A percentile compares a stretch with the other conserved stretches of the same genome.
These are phyloP conservation scores for Bothrops alternatus DNA, from an alignment of 2,797 vertebrate species.

Conservation along the genomic window DNA sequence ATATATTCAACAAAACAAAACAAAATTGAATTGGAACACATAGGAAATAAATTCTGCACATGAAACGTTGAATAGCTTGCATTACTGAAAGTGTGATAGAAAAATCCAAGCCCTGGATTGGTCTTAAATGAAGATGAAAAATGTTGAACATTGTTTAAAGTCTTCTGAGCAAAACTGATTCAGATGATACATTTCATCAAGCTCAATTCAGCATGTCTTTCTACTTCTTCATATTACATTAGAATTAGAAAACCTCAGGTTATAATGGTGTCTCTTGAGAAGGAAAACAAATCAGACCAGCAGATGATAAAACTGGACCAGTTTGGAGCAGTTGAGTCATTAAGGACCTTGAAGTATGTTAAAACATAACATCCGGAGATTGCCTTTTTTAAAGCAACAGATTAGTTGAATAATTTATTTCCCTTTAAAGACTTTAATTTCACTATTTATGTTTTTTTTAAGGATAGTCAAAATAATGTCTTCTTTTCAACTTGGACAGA, in stretches of 20 bases:
- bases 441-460: neutral
- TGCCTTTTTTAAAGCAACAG: constrained; percentile 20
- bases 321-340: constrained; percentile 49
- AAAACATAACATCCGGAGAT: constrained; percentile 22
- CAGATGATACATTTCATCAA: constrained; percentile 67
- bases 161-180: constrained; percentile 68
- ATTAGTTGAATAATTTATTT: neutral
- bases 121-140: constrained; percentile 69
- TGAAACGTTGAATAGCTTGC: constrained; percentile 64
- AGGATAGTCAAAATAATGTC: constrained; percentile 51
- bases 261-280: constrained; percentile 43
- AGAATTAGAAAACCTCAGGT: constrained; percentile 36
- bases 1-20: constrained; percentile 61
- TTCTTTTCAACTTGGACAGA: constrained; percentile 37
- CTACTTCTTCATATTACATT: constrained; percentile 67
- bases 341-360: constrained; percentile 52
- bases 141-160: constrained; percentile 70
- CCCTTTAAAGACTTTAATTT: constrained; percentile 24
- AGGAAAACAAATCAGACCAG: constrained; percentile 44
- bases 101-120: constrained; percentile 70
- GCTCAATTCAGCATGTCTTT: constrained; percentile 67
- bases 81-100: constrained; percentile 66
- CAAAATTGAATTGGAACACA: constrained; percentile 41
- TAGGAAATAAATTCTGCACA: constrained; percentile 65
- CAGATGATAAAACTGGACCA: constrained; percentile 46